Base-by-base conservation (phyloP, 2,888 invertebrate genomes). In the Oconnorella tubifera region DNA sequence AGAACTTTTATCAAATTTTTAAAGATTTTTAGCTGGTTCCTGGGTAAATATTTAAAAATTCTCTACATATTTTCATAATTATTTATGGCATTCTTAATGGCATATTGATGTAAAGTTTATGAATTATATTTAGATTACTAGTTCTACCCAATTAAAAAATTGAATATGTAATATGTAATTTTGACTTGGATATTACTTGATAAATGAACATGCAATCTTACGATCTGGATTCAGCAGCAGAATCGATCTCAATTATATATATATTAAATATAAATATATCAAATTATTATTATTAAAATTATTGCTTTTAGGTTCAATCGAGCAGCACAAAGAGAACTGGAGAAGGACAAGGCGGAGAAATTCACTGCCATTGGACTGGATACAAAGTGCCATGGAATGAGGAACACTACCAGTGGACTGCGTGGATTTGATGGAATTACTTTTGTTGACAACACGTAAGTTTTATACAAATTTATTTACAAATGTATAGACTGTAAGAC, bases 391-490 rank as follows among this genome's bases (percentile, higher is more conserved):
- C 50, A 53, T 29, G 51, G 51, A 10, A 48, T 64, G 55, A 23
- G 32, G 6, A 60, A 64, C 55, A 64, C 33, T 28, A 59, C 64
- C 14, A 23, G 48, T 49, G 53, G 40, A 19, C 31, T 62, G 56
- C 33, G 25, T n/a, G 49, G 49, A 19, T 62, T 62, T 23, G 27
- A 33, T 27, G 53, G 27, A 56, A 56, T 31, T 1, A 33, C 29
- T 31, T n/a, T 27, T 1, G 32, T 32, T 19, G 56, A 62, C 49
- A 56, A 62, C 56, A 62, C 33, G 50, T 57, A 59, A 23, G 55
- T 56, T 19, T 10, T 40, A 14, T 40, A n/a, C n/a, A n/a, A n/a
- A n/a, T n/a, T n/a, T n/a, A n/a, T n/a, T n/a, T n/a, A n/a, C n/a
- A n/a, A n/a, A n/a, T n/a, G n/a, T n/a, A n/a, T n/a, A n/a, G n/a